A percentile compares a stretch with the other conserved stretches of the same genome.
These are phyloP conservation scores for Pantala flavescens DNA, from an alignment of 1,140 invertebrate species.

Conservation along the genomic window DNA sequence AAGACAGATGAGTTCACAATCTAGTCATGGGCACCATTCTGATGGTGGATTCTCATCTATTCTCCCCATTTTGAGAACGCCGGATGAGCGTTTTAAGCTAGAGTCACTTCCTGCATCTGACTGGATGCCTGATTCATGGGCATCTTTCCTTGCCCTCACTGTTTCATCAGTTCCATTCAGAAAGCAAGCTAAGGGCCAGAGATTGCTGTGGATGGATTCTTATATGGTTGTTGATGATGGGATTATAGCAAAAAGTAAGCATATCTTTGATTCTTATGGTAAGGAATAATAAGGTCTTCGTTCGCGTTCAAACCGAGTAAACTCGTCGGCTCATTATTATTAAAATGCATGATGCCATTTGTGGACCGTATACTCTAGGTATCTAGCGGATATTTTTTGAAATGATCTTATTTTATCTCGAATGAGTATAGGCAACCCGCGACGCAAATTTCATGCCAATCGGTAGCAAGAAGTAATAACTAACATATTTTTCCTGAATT, in stretches of 20 bases:
- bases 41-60: neutral
- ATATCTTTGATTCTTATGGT: neutral
- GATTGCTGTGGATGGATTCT: neutral
- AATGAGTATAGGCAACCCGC: too few relatives aligned
- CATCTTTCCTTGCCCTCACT: neutral
- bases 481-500: too few relatives aligned
- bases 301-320: too few relatives aligned
- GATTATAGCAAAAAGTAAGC: neutral
- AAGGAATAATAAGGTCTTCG: too few relatives aligned
- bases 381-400: too few relatives aligned
- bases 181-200: neutral
- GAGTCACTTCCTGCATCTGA: neutral
- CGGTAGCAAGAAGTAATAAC: too few relatives aligned
- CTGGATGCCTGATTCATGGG: slow-evolving; percentile 7
- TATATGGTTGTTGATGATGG: neutral
- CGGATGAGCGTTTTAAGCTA: neutral
- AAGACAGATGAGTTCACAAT: neutral
- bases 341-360: too few relatives aligned
- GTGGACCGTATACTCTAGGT: too few relatives aligned
- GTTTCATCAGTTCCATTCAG: neutral
- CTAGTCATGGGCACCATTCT: neutral
- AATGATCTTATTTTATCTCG: too few relatives aligned
- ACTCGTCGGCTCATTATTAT: too few relatives aligned
- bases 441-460: too few relatives aligned
- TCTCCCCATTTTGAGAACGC: neutral